Evolutionary conservation across 2,888 invertebrate species (phyloP).

Genomic region (Drosophila ustulata): DNA sequence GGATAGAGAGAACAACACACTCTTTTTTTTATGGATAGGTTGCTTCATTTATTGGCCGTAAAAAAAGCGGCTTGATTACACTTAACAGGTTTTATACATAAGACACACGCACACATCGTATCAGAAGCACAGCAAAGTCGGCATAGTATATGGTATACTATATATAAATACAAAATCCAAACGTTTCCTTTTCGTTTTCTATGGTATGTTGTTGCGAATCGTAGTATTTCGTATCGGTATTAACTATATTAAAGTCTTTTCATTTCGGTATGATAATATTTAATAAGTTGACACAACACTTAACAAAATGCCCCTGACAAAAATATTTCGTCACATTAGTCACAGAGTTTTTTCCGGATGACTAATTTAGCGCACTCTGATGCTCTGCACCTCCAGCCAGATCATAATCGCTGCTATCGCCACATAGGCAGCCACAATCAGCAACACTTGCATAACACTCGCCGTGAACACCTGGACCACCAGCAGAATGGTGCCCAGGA

Average conservation of each 20-base stretch:
- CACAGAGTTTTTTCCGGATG: conserved; percentile 25
- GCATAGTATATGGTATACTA: neutral
- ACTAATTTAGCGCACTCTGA: conserved; percentile 65
- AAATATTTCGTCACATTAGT: conserved; percentile 37
- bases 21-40: conserved; percentile 23
- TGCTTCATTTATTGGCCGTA: conserved; percentile 52
- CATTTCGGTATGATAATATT: conserved; percentile 35
- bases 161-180: conserved; percentile 14
- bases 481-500: conserved; percentile 70
- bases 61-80: conserved; percentile 51
- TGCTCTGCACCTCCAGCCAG: conserved; percentile 75
- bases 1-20: conserved; percentile 6
- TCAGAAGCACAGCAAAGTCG: neutral
- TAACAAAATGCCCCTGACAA: conserved; percentile 7
- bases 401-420: conserved; percentile 64
- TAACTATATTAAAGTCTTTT: conserved; percentile 40
- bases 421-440: conserved; percentile 66
- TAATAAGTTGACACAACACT: conserved; percentile 61
- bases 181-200: conserved; percentile 9
- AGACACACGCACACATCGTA: conserved; percentile 8
- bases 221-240: conserved; percentile 29
- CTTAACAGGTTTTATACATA: conserved; percentile 25
- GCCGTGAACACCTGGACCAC: conserved; percentile 70
- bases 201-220: conserved; percentile 8
- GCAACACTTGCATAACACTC: conserved; percentile 62